A percentile compares a stretch with the other conserved stretches of the same genome.
phyloP scores from a whole-genome alignment of 1,140 invertebrate genomes.

The Capitella teleta region DNA sequence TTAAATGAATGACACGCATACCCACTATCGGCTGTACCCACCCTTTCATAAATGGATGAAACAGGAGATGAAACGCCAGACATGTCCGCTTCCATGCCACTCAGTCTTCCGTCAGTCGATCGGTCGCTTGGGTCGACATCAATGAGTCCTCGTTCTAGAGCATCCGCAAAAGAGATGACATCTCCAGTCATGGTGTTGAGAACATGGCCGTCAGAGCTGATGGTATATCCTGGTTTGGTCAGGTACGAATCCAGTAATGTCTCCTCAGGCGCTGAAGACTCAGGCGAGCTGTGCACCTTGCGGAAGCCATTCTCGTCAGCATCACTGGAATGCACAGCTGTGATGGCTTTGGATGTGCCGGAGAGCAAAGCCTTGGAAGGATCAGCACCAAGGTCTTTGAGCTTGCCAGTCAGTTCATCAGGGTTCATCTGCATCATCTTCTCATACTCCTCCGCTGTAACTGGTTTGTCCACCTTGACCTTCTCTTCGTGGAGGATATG shows the following conservation, averaged over 20 bases:
- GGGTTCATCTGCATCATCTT: too few species aligned
- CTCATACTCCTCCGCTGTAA: too few species aligned
- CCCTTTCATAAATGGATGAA: not conserved
- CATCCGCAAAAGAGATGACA: conserved; percentile 73
- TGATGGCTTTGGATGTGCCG: not conserved
- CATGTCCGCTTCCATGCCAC: not conserved
- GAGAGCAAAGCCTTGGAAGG: not conserved
- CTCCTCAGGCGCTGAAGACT: not conserved
- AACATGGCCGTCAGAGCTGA: conserved; percentile 50
- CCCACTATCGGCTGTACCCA: not conserved
- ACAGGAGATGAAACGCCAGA: not conserved
- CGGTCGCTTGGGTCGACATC: conserved; percentile 56
- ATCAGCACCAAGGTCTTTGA: not conserved
- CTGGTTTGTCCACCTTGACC: too few species aligned
- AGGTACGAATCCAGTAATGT: not conserved
- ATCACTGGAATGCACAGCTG: not conserved
- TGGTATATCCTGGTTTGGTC: conserved; percentile 42
- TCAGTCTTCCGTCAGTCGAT: conserved; percentile 30
- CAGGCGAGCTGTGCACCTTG: not conserved
- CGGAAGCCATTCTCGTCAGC: not conserved
- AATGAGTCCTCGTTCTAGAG: conserved; percentile 62
- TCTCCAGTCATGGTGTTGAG: conserved; percentile 59
- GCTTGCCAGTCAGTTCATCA: not conserved
- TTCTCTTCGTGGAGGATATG: too few species aligned
- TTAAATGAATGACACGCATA: not conserved